A percentile compares a stretch with the other conserved stretches of the same genome.
Conservation (phyloP, 2,797 vertebrate genomes). For the Spinibarbus caldwelli region DNA sequence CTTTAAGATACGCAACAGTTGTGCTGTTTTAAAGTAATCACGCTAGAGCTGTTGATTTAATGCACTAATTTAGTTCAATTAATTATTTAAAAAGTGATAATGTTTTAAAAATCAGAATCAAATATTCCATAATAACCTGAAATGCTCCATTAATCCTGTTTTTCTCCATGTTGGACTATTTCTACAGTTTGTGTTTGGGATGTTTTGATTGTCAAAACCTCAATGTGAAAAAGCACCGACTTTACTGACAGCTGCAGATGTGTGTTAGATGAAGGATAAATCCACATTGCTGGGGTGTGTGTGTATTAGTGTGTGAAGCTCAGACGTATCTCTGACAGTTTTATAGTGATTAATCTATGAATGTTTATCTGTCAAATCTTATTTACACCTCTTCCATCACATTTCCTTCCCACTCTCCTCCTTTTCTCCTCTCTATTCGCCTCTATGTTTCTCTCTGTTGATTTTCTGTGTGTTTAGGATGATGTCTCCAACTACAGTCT, state of each 20-base stretch:
- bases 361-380: not conserved
- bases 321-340: not conserved
- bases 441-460: not conserved
- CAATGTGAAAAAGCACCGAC: not conserved
- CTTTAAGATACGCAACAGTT: not conserved
- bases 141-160: not conserved
- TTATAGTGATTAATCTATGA: slow-evolving; percentile 1
- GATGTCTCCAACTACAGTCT: not conserved
- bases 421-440: not conserved
- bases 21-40: not conserved
- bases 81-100: not conserved
- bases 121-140: not conserved
- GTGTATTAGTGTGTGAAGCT: not conserved
- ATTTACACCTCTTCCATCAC: slow-evolving; percentile 6
- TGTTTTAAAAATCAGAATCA: not conserved
- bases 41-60: not conserved
- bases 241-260: slow-evolving; percentile 7
- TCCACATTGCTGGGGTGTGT: not conserved
- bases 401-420: not conserved
- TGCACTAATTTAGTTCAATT: not conserved
- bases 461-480: not conserved
- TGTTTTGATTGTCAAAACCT: not conserved
- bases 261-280: not conserved
- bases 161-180: not conserved
- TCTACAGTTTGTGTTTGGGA: not conserved